These are phyloP conservation scores for Ceratotherium simum DNA, from an alignment of 2,113 vertebrate genomes.

Conservation along the genomic window DNA sequence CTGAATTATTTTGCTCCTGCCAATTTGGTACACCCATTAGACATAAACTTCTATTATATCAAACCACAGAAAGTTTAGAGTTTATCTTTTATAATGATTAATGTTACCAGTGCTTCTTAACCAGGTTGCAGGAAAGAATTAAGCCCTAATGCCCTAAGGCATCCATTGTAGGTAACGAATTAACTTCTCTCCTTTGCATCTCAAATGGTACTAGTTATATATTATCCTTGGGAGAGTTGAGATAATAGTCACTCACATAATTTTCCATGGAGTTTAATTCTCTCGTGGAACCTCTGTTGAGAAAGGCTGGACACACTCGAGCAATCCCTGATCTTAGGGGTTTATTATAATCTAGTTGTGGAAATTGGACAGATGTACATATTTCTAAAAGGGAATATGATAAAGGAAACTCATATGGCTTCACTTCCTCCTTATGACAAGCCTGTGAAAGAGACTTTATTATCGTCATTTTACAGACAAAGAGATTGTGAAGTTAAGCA, in stretches of 20 bases:
- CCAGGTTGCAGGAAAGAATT: conserved; percentile 8
- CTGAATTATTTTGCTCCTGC: not conserved
- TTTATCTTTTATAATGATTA: not conserved
- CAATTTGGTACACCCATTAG: not conserved
- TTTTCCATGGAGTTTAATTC: conserved; percentile 25
- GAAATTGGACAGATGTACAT: not conserved
- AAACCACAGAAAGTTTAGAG: conserved; percentile 1
- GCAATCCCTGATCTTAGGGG: not conserved
- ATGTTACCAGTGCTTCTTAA: not conserved
- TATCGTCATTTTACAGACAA: not conserved
- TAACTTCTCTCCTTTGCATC: not conserved
- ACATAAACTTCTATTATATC: not conserved
- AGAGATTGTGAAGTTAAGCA: not conserved
- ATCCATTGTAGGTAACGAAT: not conserved
- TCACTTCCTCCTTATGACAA: not conserved
- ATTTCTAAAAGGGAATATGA: not conserved
- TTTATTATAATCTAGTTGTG: not conserved
- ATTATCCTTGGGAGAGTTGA: conserved; percentile 10
- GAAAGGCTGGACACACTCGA: not conserved
- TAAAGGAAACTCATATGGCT: not conserved
- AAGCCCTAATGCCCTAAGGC: not conserved
- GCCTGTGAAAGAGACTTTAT: not conserved
- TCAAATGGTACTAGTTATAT: not conserved
- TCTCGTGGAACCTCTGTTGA: not conserved
- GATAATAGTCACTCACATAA: not conserved